These are phyloP conservation scores for Larimichthys crocea DNA, from an alignment of 2,113 vertebrate species.

Conservation along the genomic window DNA sequence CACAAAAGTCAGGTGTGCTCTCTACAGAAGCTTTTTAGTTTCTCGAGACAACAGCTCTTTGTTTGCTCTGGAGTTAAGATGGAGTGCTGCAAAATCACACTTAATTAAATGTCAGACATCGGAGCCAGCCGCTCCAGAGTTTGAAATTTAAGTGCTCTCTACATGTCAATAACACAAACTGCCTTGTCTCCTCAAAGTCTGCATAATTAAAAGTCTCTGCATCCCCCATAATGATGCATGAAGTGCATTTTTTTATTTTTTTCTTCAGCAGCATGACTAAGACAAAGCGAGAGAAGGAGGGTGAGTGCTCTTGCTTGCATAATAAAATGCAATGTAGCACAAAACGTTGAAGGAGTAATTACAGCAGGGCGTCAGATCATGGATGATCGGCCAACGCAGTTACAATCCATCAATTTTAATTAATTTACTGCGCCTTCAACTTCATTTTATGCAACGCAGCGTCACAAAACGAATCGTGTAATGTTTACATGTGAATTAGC, in stretches of 20 bases:
- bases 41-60: background rate
- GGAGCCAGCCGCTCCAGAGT: slow-evolving; percentile 20
- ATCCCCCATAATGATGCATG: background rate
- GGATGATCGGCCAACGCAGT: slow-evolving; percentile 19
- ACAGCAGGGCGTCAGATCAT: slow-evolving; percentile 12
- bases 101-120: slow-evolving; percentile 44
- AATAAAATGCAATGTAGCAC: slow-evolving; percentile 18
- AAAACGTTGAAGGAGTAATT: slow-evolving; percentile 11
- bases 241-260: background rate
- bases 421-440: background rate
- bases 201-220: slow-evolving; percentile 1
- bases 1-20: slow-evolving; percentile 8
- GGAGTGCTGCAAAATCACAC: background rate
- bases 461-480: background rate
- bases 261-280: background rate
- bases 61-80: slow-evolving; percentile 26
- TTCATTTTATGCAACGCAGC: slow-evolving; percentile 11
- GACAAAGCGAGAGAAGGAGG: background rate
- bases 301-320: background rate
- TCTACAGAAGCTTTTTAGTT: slow-evolving; percentile 3
- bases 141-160: slow-evolving; percentile 2
- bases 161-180: slow-evolving; percentile 17
- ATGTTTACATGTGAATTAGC: too few relatives aligned
- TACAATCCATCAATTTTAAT: slow-evolving; percentile 22
- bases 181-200: background rate